Base-by-base conservation (phyloP, 2,888 invertebrate genomes). In the Apamea sordens region DNA sequence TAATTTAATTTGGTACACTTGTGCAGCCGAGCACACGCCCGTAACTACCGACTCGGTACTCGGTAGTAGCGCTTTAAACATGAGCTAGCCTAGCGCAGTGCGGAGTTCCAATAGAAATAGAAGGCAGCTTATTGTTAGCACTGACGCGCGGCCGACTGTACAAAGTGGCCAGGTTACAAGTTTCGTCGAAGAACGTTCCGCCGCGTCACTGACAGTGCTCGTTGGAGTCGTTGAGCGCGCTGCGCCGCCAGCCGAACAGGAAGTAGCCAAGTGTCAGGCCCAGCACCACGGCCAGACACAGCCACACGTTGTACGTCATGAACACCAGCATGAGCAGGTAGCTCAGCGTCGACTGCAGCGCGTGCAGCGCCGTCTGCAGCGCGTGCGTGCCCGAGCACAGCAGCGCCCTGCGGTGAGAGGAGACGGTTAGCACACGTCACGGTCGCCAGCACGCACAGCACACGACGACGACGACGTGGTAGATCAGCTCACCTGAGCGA, bases 261-360 rank as follows among this genome's bases (percentile, higher is more conserved):
- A 99, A 99, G 96, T 99, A 99, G 21, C 99, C 99, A 50, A 98
- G 97, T 1, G 98, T 99, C n/a, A 99, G 98, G 1, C 99, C 99
- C 3, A 98, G 93, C 6, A 99, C 98, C 21, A 99, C 98, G 10
- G 99, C 98, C 76, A 99, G 90, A 93, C 99, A 99, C 82, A 99
- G 97, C 98, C 99, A 99, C 68, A 98, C 98, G 94, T 99, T 99
- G 97, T 99, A 99, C 2, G 99, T 99, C 99, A 99, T 99, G 96
- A 99, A 99, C 90, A 99, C 98, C 95, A 99, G 96, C 99, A 99
- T 99, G 47, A 99, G 98, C 92, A 99, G 97, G 96, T 99, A 99
- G 79, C 99, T 99, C 79, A 99, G 95, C 53, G 98, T 97, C 89
- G 99, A 98, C 95, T 99, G 99, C 24, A 99, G 91, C 88, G 99